Conservation (phyloP, 2,888 invertebrate species). For the Philereme transversata region DNA sequence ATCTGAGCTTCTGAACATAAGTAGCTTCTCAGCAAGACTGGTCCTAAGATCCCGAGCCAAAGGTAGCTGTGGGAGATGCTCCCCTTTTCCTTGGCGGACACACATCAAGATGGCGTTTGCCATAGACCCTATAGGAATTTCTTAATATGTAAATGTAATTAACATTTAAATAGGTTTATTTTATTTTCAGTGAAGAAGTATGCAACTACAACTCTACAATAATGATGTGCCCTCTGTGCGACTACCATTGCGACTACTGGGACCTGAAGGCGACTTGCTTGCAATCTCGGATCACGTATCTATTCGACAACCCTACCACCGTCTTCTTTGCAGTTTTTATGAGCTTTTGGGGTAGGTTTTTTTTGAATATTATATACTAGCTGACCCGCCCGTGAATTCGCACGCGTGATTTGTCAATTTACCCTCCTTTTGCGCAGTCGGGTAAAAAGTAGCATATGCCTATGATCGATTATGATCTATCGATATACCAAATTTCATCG, state of each 20-base stretch:
- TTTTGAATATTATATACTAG: background rate
- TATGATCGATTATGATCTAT: no score
- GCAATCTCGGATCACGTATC: slow-evolving; percentile 93
- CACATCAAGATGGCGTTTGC: no score
- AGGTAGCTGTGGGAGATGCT: no score
- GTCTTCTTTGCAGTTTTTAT: slow-evolving; percentile 98
- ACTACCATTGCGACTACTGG: slow-evolving; percentile 94
- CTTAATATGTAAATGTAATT: background rate
- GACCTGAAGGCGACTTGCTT: slow-evolving; percentile 92
- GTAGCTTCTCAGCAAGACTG: no score
- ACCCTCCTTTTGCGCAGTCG: background rate
- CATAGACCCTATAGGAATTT: background rate
- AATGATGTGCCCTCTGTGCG: slow-evolving; percentile 96
- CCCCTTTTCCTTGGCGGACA: no score
- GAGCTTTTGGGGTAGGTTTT: slow-evolving; percentile 90
- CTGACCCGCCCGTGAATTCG: background rate
- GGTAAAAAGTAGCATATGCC: no score
- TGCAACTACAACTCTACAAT: slow-evolving; percentile 86
- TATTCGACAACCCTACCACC: slow-evolving; percentile 97
- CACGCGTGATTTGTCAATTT: background rate
- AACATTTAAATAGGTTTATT: background rate
- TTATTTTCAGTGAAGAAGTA: slow-evolving; percentile 86
- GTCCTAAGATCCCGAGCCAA: no score
- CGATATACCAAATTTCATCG: no score
- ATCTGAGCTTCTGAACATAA: no score